Evolutionary conservation across 2,797 vertebrate genomes (phyloP).

Genomic region (Sebastes hopkinsi): DNA sequence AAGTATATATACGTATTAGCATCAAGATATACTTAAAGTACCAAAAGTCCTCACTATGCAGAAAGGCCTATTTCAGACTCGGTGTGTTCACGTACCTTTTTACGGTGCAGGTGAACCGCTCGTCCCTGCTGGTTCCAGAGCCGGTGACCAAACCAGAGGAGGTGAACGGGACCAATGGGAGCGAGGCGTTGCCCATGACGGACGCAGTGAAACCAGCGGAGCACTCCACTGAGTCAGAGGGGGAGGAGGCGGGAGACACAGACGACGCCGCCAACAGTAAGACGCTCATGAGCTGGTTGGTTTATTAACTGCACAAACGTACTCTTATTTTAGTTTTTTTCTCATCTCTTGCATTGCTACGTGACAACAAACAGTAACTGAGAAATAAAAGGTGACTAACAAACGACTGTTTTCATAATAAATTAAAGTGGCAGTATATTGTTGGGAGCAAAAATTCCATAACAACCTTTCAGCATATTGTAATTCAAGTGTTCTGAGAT

Average conservation of each 20-base stretch:
- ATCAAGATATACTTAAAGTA: neutral
- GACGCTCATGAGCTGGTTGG: neutral
- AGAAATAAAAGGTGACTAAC: neutral
- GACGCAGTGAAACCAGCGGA: conserved; percentile 82
- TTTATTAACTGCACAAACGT: neutral
- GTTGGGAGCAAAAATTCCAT: too few species aligned
- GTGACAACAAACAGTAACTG: neutral
- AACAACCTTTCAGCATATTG: too few species aligned
- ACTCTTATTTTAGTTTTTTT: too few species aligned
- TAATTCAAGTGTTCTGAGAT: too few species aligned
- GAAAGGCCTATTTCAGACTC: neutral
- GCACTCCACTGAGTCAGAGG: conserved; percentile 88
- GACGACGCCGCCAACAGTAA: conserved; percentile 77
- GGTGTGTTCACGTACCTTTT: neutral
- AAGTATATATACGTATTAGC: neutral
- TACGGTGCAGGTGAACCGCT: conserved; percentile 89
- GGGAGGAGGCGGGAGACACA: conserved; percentile 83
- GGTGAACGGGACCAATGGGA: conserved; percentile 83
- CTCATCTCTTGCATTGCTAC: too few species aligned
- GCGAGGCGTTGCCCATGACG: conserved; percentile 79
- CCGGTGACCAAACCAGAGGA: conserved; percentile 85
- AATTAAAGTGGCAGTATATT: too few species aligned
- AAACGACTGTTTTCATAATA: too few species aligned
- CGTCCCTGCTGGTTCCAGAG: conserved; percentile 90
- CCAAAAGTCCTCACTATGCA: neutral